Evolutionary conservation across 2,797 vertebrate species (phyloP).

Genomic region (Hapalemur alaotrensis): DNA sequence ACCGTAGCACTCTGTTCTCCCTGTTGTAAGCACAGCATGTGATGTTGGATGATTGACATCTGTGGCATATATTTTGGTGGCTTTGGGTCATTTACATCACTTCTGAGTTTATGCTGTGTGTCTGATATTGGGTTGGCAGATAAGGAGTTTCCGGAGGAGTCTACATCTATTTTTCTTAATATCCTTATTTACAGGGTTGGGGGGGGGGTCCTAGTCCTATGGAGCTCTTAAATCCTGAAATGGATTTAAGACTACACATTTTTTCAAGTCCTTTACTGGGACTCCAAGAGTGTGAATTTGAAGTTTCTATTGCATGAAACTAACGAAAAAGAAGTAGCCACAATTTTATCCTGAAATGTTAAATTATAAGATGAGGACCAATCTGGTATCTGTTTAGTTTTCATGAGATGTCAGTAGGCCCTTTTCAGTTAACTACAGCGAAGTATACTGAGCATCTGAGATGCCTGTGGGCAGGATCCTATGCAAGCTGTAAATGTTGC

Average conservation of each 20-base stretch:
- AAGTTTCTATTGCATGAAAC: neutral
- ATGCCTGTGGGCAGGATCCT: neutral
- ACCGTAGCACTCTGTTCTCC: neutral
- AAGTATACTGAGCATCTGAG: neutral
- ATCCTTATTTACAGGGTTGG: neutral
- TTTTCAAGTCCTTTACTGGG: neutral
- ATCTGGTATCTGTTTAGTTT: neutral
- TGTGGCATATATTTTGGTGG: neutral
- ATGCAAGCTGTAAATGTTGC: neutral
- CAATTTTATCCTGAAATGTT: neutral
- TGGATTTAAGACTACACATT: neutral
- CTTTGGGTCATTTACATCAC: neutral
- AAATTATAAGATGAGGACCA: neutral
- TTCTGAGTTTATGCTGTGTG: neutral
- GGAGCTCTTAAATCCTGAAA: neutral
- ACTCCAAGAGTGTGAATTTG: neutral
- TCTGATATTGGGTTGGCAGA: neutral
- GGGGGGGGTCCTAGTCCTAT: neutral
- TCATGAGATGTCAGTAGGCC: neutral
- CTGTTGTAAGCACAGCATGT: neutral
- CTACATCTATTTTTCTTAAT: neutral
- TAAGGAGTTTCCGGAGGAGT: neutral
- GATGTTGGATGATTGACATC: neutral
- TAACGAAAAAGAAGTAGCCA: neutral
- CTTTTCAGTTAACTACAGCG: neutral